Percentiles rank a stretch among this genome's conserved stretches.
These are phyloP conservation scores for Matsumyia berberina DNA, from an alignment of 2,888 invertebrate species.

Conservation along the genomic window DNA sequence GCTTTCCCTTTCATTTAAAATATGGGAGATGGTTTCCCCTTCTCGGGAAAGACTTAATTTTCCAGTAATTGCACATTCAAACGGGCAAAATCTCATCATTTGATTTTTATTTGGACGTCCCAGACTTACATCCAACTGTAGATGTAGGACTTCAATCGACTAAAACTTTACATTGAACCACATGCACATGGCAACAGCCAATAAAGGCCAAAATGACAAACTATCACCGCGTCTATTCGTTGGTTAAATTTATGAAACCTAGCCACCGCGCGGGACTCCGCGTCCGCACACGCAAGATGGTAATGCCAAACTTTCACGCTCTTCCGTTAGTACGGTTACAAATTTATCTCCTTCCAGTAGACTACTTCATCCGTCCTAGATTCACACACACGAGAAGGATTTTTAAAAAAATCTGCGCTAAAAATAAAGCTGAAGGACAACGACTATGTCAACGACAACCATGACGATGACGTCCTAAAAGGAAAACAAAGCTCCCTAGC, in stretches of 20 bases:
- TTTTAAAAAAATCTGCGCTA: background rate
- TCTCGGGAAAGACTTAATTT: background rate
- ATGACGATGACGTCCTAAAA: constrained; percentile 17
- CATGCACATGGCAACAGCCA: background rate
- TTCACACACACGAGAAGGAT: constrained; percentile 18
- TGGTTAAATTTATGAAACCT: constrained; percentile 36
- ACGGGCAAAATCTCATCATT: constrained; percentile 33
- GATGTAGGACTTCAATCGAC: constrained; percentile 10
- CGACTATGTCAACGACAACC: no score
- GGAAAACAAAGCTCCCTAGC: constrained; percentile 27
- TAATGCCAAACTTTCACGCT: constrained; percentile 70
- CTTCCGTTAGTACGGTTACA: constrained; percentile 37
- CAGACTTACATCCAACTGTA: constrained; percentile 12
- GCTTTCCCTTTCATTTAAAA: no score
- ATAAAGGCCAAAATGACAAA: constrained; percentile 17
- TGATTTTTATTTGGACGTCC: constrained; percentile 1
- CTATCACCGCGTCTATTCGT: constrained; percentile 27
- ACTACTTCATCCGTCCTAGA: constrained; percentile 19
- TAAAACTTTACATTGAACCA: constrained; percentile 30
- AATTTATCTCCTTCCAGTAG: constrained; percentile 51
- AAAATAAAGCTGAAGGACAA: constrained; percentile 28
- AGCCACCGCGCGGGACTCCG: constrained; percentile 11
- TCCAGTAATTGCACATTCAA: constrained; percentile 17
- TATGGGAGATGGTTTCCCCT: background rate
- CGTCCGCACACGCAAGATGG: constrained; percentile 27